Percentiles rank a stretch among this genome's conserved stretches.
Conservation (phyloP, 2,888 invertebrate genomes). For the Sinelater perroti region DNA sequence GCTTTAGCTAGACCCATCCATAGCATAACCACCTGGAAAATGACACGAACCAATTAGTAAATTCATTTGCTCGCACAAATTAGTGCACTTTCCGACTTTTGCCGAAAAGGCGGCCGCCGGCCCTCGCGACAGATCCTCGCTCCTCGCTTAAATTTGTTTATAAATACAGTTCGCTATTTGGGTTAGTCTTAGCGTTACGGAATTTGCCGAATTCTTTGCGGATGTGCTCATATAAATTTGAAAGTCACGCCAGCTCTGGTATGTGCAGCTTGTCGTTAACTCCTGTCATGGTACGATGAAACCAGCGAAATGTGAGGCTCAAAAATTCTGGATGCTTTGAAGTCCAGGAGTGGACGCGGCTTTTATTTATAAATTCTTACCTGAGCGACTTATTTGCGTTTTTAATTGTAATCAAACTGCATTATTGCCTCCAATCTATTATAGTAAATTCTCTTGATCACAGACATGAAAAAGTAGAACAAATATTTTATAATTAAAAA, state of each 20-base stretch:
- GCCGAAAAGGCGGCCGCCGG: conserved; percentile 10
- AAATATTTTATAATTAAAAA: no score
- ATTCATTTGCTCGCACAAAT: conserved; percentile 26
- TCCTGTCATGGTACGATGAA: conserved; percentile 14
- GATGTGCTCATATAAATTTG: conserved; percentile 20
- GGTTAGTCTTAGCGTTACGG: conserved; percentile 35
- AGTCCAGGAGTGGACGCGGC: conserved; percentile 12
- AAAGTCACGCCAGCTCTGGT: conserved; percentile 28
- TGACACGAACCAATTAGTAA: no score
- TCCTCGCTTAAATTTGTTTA: conserved; percentile 25
- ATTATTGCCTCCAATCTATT: not conserved
- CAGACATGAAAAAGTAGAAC: no score
- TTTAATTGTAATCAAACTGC: not conserved
- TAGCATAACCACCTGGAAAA: conserved; percentile 52
- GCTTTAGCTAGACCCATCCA: conserved; percentile 50
- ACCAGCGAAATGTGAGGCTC: conserved; percentile 15
- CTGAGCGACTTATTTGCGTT: not conserved
- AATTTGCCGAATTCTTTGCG: conserved; percentile 27
- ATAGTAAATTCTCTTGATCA: no score
- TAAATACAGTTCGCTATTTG: conserved; percentile 30
- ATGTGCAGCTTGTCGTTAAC: conserved; percentile 25
- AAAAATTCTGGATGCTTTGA: conserved; percentile 9
- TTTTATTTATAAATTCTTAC: conserved; percentile 11
- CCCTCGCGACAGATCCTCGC: conserved; percentile 13
- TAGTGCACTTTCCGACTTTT: conserved; percentile 21